phyloP scores from a whole-genome alignment of 2,113 vertebrate species.

The Xenopus tropicalis region DNA sequence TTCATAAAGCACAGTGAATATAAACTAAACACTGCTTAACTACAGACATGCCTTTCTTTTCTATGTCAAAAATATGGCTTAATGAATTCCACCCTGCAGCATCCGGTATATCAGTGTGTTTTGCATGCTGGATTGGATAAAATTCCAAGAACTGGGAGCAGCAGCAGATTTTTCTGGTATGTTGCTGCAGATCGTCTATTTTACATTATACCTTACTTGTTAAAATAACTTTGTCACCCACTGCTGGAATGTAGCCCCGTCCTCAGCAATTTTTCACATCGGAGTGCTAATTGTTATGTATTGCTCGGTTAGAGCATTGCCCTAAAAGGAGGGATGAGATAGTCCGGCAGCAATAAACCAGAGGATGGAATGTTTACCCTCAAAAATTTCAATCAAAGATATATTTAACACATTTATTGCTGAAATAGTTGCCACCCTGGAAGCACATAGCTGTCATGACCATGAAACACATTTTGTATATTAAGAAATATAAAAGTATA shows the following conservation, averaged over 20 bases:
- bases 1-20: no score
- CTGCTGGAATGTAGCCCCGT: conserved; percentile 19
- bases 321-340: conserved; percentile 26
- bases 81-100: neutral
- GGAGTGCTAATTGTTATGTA: conserved; percentile 21
- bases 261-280: conserved; percentile 16
- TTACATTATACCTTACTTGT: conserved; percentile 24
- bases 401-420: conserved; percentile 17
- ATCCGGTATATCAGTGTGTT: conserved; percentile 15
- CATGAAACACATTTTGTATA: no score
- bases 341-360: conserved; percentile 12
- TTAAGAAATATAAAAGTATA: no score
- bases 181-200: conserved; percentile 13
- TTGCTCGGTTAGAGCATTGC: conserved; percentile 8
- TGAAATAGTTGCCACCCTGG: neutral
- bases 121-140: neutral
- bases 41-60: no score
- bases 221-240: conserved; percentile 30
- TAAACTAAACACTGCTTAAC: no score
- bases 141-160: neutral
- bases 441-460: no score
- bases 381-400: conserved; percentile 28
- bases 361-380: conserved; percentile 40
- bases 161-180: neutral
- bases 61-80: neutral